Evolutionary conservation across 1,140 invertebrate species (phyloP).

Genomic region (Macrobrachium nipponense): DNA sequence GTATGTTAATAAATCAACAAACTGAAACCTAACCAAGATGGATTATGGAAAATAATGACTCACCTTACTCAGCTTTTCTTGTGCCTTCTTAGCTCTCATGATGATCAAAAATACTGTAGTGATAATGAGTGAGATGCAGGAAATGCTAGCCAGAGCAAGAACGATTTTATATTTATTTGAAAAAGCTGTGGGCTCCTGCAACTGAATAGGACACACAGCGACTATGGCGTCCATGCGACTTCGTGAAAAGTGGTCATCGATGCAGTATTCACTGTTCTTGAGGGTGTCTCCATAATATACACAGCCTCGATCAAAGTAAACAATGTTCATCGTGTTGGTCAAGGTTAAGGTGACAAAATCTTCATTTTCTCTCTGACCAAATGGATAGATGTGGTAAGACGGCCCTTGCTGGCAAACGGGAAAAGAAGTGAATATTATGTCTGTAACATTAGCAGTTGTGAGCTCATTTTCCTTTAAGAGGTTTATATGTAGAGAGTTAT

Average conservation of each 20-base stretch:
- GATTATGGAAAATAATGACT: neutral
- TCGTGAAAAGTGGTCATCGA: conserved; percentile 41
- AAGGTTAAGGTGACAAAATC: conserved; percentile 10
- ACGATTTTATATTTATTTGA: conserved; percentile 49
- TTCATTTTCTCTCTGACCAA: conserved; percentile 11
- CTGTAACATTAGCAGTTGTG: conserved; percentile 39
- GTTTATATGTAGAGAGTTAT: conserved; percentile 19
- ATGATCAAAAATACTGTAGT: conserved; percentile 52
- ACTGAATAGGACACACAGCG: conserved; percentile 38
- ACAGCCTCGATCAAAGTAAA: conserved; percentile 36
- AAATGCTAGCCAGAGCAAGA: conserved; percentile 48
- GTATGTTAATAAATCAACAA: neutral
- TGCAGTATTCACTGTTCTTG: conserved; percentile 39
- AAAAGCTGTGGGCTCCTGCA: conserved; percentile 20
- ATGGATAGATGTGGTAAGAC: conserved; percentile 38
- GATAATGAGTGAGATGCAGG: conserved; percentile 56
- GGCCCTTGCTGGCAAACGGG: conserved; percentile 28
- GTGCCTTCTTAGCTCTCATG: conserved; percentile 55
- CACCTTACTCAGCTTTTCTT: conserved; percentile 61
- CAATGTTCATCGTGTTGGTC: conserved; percentile 26
- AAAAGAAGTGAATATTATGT: conserved; percentile 52
- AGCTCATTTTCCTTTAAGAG: conserved; percentile 31
- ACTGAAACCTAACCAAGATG: too few species aligned
- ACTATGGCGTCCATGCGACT: conserved; percentile 23
- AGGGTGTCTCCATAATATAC: conserved; percentile 7